These are phyloP conservation scores for Galemys pyrenaicus DNA, from an alignment of 2,113 vertebrate species.

Conservation along the genomic window DNA sequence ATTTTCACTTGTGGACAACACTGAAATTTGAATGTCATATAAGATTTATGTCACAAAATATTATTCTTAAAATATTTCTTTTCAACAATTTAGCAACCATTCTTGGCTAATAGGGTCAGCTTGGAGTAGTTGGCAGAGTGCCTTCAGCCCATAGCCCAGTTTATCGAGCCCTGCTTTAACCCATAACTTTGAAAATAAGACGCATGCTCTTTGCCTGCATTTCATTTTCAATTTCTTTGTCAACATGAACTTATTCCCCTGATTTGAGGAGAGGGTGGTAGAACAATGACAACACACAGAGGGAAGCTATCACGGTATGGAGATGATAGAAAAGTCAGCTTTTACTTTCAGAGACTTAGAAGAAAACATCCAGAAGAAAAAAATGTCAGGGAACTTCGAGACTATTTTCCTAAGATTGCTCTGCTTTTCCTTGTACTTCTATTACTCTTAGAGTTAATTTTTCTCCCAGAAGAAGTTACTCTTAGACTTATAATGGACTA, in stretches of 20 bases:
- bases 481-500: not conserved
- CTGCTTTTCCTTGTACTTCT: not conserved
- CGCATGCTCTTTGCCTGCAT: not conserved
- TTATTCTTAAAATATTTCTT: not conserved
- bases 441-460: not conserved
- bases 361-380: not conserved
- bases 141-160: not conserved
- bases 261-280: not conserved
- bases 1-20: not conserved
- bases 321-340: not conserved
- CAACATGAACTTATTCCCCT: not conserved
- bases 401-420: not conserved
- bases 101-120: not conserved
- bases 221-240: conserved; percentile 39
- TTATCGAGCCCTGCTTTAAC: not conserved
- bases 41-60: not conserved
- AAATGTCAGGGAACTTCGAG: not conserved
- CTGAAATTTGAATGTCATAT: not conserved
- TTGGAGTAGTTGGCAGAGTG: not conserved
- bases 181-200: not conserved
- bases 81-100: not conserved
- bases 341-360: not conserved
- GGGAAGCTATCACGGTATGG: not conserved
- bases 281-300: not conserved
- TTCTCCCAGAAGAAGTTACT: not conserved